Evolutionary conservation across 2,113 vertebrate genomes (phyloP).

Genomic region (Chrysemys picta): DNA sequence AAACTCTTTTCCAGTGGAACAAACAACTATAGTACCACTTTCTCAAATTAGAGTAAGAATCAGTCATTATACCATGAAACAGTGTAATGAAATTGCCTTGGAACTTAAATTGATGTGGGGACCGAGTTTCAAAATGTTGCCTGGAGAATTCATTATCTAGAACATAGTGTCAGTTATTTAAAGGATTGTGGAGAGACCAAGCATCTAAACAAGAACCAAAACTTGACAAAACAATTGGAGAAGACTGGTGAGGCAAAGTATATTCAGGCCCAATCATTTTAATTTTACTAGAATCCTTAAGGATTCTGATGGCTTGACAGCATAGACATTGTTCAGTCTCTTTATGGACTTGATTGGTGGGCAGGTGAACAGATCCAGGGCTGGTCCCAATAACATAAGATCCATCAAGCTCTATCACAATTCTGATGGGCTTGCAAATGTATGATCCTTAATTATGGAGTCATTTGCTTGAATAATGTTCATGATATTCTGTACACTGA

Average conservation of each 20-base stretch:
- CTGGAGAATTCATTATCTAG: neutral
- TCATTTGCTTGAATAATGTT: conserved; percentile 33
- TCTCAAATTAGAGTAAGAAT: conserved; percentile 48
- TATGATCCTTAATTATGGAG: conserved; percentile 41
- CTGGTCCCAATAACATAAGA: neutral
- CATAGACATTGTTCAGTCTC: conserved; percentile 30
- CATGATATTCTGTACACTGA: neutral
- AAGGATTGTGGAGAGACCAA: neutral
- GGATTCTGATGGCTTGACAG: neutral
- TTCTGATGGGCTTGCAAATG: neutral
- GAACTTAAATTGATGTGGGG: neutral
- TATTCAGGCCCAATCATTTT: conserved; percentile 14
- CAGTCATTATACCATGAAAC: neutral
- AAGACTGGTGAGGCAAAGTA: neutral
- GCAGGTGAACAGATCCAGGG: neutral
- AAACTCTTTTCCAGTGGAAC: conserved; percentile 35
- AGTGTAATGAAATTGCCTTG: neutral
- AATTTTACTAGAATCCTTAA: conserved; percentile 14
- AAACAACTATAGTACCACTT: conserved; percentile 2
- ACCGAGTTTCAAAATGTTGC: neutral
- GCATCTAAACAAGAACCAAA: neutral
- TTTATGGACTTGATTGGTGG: neutral
- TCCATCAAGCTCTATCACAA: conserved; percentile 24
- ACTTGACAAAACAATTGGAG: neutral
- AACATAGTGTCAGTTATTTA: neutral